Evolutionary conservation across 2,888 invertebrate genomes (phyloP).

Genomic region (Drosophila paranaensis): DNA sequence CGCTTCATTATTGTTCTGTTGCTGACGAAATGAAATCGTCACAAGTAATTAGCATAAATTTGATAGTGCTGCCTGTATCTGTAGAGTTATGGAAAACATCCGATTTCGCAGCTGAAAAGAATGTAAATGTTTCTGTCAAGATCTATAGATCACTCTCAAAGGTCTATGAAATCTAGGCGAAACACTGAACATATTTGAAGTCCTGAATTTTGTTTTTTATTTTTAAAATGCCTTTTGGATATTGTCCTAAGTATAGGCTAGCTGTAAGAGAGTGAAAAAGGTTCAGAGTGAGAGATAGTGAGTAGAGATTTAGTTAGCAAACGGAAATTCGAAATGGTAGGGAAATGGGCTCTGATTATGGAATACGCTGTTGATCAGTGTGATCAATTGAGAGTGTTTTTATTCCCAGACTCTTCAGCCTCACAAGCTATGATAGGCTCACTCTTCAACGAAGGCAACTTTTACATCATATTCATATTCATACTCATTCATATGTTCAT

Average conservation of each 20-base stretch:
- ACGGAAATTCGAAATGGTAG: too few species aligned
- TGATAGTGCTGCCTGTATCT: slow-evolving; percentile 23
- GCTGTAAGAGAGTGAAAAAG: too few species aligned
- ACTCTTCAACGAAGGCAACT: too few species aligned
- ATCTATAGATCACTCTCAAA: not conserved
- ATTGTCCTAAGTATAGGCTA: too few species aligned
- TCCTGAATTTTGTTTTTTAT: not conserved
- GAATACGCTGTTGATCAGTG: too few species aligned
- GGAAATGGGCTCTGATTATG: too few species aligned
- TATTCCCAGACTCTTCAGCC: too few species aligned
- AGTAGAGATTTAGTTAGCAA: too few species aligned
- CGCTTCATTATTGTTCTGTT: slow-evolving; percentile 33
- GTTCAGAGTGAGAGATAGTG: too few species aligned
- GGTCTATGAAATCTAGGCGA: not conserved
- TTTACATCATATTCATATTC: not conserved
- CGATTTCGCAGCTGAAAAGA: not conserved
- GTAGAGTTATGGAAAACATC: slow-evolving; percentile 31
- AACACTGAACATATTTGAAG: not conserved
- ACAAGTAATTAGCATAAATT: slow-evolving; percentile 64
- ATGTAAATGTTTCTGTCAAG: not conserved
- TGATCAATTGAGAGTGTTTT: too few species aligned
- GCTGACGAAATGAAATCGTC: slow-evolving; percentile 53
- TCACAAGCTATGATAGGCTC: too few species aligned
- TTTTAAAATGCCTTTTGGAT: too few species aligned
- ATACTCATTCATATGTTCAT: not conserved